Evolutionary conservation across 2,888 invertebrate species (phyloP).

Genomic region (Trichacis sp.): DNA sequence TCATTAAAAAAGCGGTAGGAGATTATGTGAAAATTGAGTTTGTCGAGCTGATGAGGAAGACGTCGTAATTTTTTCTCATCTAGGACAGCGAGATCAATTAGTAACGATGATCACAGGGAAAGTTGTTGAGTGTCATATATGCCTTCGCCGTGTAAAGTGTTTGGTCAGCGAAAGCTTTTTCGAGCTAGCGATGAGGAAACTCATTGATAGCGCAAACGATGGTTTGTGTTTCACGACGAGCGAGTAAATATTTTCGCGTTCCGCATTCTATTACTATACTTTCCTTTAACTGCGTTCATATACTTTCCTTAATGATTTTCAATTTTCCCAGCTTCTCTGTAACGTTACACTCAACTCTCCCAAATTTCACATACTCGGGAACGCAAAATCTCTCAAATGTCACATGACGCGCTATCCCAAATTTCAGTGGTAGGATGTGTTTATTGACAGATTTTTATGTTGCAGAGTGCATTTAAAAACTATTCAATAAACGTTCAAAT

Average conservation of each 20-base stretch:
- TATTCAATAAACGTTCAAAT: no score
- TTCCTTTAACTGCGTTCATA: slow-evolving; percentile 17
- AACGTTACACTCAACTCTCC: no score
- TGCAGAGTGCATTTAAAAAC: no score
- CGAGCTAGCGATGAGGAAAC: slow-evolving; percentile 18
- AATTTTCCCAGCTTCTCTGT: slow-evolving; percentile 27
- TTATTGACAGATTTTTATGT: no score
- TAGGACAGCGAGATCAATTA: slow-evolving; percentile 18
- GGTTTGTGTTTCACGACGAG: slow-evolving; percentile 31
- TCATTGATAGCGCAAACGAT: slow-evolving; percentile 34
- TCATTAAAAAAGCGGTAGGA: no score
- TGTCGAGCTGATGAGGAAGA: not conserved
- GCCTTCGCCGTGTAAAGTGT: slow-evolving; percentile 22
- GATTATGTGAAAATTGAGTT: not conserved
- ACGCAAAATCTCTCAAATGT: no score
- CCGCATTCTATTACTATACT: slow-evolving; percentile 12
- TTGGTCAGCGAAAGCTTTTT: slow-evolving; percentile 16
- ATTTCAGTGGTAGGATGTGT: no score
- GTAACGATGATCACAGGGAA: slow-evolving; percentile 10
- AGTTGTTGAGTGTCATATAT: slow-evolving; percentile 28
- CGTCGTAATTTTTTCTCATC: slow-evolving; percentile 6
- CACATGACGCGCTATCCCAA: no score
- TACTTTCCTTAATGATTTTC: slow-evolving; percentile 26
- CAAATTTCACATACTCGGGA: no score
- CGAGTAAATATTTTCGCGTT: slow-evolving; percentile 34